Percentiles rank a stretch among this genome's conserved stretches.
These are phyloP conservation scores for Sitophilus oryzae DNA, from an alignment of 1,140 invertebrate genomes.

Conservation along the genomic window DNA sequence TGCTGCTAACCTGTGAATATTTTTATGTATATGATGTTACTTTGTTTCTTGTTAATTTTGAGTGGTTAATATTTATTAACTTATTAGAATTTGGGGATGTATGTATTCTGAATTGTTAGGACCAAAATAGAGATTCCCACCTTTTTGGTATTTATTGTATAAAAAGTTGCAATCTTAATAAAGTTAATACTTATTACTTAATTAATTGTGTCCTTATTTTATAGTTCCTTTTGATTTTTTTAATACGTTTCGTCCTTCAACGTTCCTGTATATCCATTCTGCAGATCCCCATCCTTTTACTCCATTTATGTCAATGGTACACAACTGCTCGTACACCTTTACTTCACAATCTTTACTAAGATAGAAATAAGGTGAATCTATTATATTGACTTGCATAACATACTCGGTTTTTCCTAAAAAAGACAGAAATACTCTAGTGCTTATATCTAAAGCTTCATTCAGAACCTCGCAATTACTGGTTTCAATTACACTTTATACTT, in stretches of 20 bases:
- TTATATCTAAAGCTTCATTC: no score
- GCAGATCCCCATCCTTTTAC: constrained; percentile 59
- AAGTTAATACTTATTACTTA: constrained; percentile 21
- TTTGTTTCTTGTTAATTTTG: constrained; percentile 29
- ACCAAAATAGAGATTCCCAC: constrained; percentile 38
- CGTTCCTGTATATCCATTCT: constrained; percentile 62
- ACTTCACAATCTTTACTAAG: constrained; percentile 62
- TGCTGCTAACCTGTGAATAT: constrained; percentile 25
- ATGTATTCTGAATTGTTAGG: constrained; percentile 34
- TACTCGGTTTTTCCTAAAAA: constrained; percentile 47
- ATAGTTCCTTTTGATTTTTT: constrained; percentile 18
- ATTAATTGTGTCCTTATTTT: no score
- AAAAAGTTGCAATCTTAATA: constrained; percentile 29
- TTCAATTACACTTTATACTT: no score
- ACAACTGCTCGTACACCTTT: constrained; percentile 58
- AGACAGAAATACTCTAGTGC: constrained; percentile 9
- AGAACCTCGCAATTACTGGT: no score
- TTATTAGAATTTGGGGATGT: constrained; percentile 26
- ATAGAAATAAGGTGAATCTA: constrained; percentile 56
- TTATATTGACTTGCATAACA: constrained; percentile 50
- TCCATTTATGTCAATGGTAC: constrained; percentile 56
- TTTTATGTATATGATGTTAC: constrained; percentile 31
- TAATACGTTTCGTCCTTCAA: constrained; percentile 21
- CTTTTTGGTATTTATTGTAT: constrained; percentile 40
- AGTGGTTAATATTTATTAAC: constrained; percentile 31